Evolutionary conservation across 1,140 invertebrate genomes (phyloP), one percentile per base, ranked within the genome.

Genomic region (Psix sp.): DNA sequence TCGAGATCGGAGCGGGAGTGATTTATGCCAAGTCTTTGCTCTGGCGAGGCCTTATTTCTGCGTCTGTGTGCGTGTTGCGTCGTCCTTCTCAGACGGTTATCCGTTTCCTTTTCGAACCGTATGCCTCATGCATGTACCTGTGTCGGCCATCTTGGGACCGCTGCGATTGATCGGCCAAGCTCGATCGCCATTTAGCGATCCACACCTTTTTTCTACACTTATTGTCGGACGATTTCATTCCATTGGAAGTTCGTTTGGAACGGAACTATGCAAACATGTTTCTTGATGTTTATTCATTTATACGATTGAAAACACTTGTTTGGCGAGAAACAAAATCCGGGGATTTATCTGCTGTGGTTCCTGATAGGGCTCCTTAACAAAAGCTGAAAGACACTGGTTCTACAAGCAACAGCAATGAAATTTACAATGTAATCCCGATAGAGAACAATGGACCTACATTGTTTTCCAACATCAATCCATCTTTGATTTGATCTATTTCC

Each of bases 61-160:
- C 46, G 56, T 56, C 36, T n/a, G 72, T 68, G 67, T 67, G 57
- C 66, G 70, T 74, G 48, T 52, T 42, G 13, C 14, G 14, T 39
- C 35, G 33, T 72, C 51, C 56, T 31, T 57, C 59, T 60, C 42
- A 42, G 17, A 13, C 39, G 26, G 24, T 57, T 46, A 24, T 31
- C 15, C 46, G 31, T 60, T 60, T 65, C 39, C 13, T 38, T 65
- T 66, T 73, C 77, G 59, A 75, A 74, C 72, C 63, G 74, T 75
- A 67, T 71, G 60, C 67, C 59, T 51, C 67, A 39, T 66, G 57
- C 77, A 52, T 71, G 72, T 73, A 77, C 75, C 63, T 46, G 56
- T 33, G 59, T 60, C 81, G 80, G 81, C 81, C 81, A 82, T 82
- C 81, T 82, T 82, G 78, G 73, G 74, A 56, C 71, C 77, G 67